Evolutionary conservation across 2,888 invertebrate species (phyloP), one percentile per base, ranked within the genome.

Genomic region (Beris morrisii): DNA sequence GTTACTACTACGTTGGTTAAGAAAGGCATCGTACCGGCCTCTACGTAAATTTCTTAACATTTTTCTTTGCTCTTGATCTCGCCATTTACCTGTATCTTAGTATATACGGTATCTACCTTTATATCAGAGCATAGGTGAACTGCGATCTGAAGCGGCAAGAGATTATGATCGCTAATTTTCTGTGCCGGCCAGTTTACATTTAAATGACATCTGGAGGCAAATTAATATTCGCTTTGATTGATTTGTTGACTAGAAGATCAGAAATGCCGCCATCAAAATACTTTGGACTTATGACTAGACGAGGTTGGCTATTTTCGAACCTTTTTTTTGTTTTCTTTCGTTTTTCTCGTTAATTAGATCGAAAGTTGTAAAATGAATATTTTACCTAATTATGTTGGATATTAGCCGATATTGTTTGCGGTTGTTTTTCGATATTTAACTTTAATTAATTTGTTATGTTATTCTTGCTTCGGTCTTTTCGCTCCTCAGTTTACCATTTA

Each of bases 221-320:
- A 61, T 61, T 61, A 61, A 61, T 61, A 61, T 61, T 61, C 61
- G 50, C n/a, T 38, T 38, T 61, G 61, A 61, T 61, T 61, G 61
- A 61, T 61, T 61, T 61, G 61, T 61, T 50, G 61, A 61, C 52
- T 50, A 15, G n/a, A 38, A 61, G 61, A 61, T 61, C 61, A 61
- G 31, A 61, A 45, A 52, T 15, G 61, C 61, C 61, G 52, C 61
- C 61, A 38, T 61, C 61, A 61, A 44, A n/a, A 50, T 13, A 50
- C 61, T 28, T 22, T 32, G 38, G 52, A 22, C 46, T 38, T 52
- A 52, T 61, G 52, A 52, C 32, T 61, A 50, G 59, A 50, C 38
- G 50, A 50, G 61, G 61, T 61, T 22, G 22, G 22, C 22, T 61
- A 50, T 61, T 61, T 61, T 61, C 50, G 50, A 50, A 52, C 38